Conservation (phyloP, 2,888 invertebrate species). For the Brachylomia viminalis region DNA sequence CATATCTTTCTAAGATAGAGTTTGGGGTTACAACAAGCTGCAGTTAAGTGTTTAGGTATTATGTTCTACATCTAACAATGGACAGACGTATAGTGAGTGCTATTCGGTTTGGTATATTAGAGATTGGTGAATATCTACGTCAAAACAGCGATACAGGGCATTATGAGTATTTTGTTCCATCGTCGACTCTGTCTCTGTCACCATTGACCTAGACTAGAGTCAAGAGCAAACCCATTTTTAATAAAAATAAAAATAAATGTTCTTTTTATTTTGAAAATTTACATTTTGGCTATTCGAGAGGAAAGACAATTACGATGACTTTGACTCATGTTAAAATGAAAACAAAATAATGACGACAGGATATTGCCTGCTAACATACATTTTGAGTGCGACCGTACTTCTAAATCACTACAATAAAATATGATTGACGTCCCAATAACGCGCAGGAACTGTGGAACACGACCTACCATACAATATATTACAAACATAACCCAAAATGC, state of each 20-base stretch:
- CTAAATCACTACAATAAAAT: neutral
- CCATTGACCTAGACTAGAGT: too few relatives aligned
- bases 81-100: neutral
- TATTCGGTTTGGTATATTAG: neutral
- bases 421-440: slow-evolving; percentile 17
- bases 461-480: slow-evolving; percentile 5
- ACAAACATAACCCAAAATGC: slow-evolving; percentile 12
- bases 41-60: neutral
- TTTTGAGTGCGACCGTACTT: neutral
- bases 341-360: neutral
- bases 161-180: neutral
- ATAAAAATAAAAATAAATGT: too few relatives aligned
- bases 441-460: neutral
- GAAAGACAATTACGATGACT: neutral
- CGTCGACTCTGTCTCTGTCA: too few relatives aligned
- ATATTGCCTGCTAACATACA: neutral
- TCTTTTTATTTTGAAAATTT: neutral
- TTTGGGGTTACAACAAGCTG: neutral
- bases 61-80: neutral
- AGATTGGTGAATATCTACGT: neutral
- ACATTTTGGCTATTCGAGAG: neutral
- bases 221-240: too few relatives aligned
- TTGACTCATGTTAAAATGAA: neutral
- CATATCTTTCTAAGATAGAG: too few relatives aligned
- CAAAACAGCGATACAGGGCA: neutral